phyloP scores from a whole-genome alignment of 2,797 vertebrate genomes.

The Phyllotis vaccarum region DNA sequence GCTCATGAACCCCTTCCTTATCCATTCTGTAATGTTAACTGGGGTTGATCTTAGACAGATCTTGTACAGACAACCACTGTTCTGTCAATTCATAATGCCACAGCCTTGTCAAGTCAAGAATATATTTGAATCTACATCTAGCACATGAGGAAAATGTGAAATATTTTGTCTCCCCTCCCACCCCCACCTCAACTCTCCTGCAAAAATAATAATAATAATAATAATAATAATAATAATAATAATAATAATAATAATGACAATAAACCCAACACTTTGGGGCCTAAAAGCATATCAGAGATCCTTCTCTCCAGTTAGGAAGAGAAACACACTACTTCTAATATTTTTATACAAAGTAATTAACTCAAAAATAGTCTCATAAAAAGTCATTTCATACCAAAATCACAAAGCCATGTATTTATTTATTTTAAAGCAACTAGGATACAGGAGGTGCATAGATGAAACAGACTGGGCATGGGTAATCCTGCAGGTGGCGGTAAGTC shows the following conservation, averaged over 20 bases:
- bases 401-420: background rate
- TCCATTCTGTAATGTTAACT: background rate
- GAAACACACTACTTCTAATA: constrained; percentile 25
- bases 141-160: background rate
- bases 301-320: background rate
- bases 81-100: background rate
- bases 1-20: background rate
- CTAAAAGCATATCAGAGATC: background rate
- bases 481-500: background rate
- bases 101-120: background rate
- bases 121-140: background rate
- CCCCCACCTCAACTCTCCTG: too few relatives aligned
- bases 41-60: background rate
- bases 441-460: background rate
- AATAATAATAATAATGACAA: background rate
- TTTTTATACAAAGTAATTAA: background rate
- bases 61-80: background rate
- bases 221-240: background rate
- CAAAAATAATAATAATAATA: background rate
- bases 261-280: background rate
- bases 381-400: background rate
- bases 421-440: background rate
- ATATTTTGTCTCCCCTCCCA: background rate
- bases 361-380: constrained; percentile 30
- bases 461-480: background rate